Base-by-base conservation (phyloP, 2,113 vertebrate genomes). In the Condylura cristata region DNA sequence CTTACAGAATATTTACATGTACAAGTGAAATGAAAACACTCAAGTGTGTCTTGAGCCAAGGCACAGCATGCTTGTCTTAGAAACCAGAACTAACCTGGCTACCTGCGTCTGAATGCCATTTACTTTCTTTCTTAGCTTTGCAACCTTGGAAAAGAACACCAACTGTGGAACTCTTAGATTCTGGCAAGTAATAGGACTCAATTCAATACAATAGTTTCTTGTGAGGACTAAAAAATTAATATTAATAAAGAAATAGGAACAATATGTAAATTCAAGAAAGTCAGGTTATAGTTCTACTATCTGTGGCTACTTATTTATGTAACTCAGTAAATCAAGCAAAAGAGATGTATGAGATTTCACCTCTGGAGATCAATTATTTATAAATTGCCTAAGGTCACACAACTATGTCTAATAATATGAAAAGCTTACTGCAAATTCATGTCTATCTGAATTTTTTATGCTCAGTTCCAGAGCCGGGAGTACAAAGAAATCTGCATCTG, bases 21-120 rank as follows among this genome's bases (percentile, higher is more conserved):
- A n/a, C n/a, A n/a, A n/a, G n/a, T n/a, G n/a, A n/a, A n/a, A n/a
- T n/a, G n/a, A n/a, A n/a, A 13, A 53, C 2, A 37, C 22, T 60
- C 2, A 1, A 2, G 7, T n/a, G 16, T 41, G 11, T 37, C n/a
- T 22, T 20, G 78, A 66, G 14, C 8, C 85, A 95, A 82, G 20
- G 6, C 2, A 37, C 11, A 0, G 2, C 4, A 0, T 26, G 14
- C n/a, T 65, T 74, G 71, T 79, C 3, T 34, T 80, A 48, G n/a
- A 10, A 26, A 1, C 90, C 9, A 6, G 28, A 13, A 37, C 30
- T 65, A 51, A 3, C 17, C 32, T 79, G 17, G 26, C 5, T 16
- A 0, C 10, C 5, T 53, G 58, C 24, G 11, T 60, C 44, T 53
- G 26, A 72, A 53, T 58, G 24, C n/a, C 39, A 14, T 72, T 58